Evolutionary conservation across 2,888 invertebrate genomes (phyloP).

Genomic region (Lasioglossum figueresi): DNA sequence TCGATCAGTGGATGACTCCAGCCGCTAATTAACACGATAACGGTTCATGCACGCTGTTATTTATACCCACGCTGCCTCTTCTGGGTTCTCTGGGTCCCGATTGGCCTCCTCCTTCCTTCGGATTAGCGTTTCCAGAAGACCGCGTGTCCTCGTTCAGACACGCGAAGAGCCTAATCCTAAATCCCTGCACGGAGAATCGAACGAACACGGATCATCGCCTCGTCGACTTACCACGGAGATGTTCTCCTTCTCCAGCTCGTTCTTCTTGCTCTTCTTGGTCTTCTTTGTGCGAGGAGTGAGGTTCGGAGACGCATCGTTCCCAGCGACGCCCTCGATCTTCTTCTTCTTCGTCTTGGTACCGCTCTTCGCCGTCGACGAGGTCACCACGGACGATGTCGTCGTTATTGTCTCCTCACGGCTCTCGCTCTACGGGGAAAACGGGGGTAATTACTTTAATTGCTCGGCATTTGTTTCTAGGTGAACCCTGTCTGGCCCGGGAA

Average conservation of each 20-base stretch:
- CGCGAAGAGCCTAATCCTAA: not conserved
- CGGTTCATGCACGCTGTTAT: conserved; percentile 50
- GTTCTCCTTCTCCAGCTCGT: conserved; percentile 87
- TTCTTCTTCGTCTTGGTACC: conserved; percentile 83
- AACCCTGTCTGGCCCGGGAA: not conserved
- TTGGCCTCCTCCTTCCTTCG: conserved; percentile 5
- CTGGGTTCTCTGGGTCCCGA: conserved; percentile 18
- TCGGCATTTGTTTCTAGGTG: not conserved
- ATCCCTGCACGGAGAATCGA: conserved; percentile 6
- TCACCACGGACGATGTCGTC: conserved; percentile 73
- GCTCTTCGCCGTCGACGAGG: conserved; percentile 73
- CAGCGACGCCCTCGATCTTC: conserved; percentile 80
- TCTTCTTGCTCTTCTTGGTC: conserved; percentile 87
- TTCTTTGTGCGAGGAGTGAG: conserved; percentile 85
- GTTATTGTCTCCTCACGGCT: conserved; percentile 82
- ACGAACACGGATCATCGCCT: not conserved
- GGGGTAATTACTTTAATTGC: not conserved
- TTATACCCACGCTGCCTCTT: conserved; percentile 30
- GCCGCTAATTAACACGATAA: conserved; percentile 52
- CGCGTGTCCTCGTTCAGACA: not conserved
- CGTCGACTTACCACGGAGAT: conserved; percentile 87
- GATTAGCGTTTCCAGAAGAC: not conserved
- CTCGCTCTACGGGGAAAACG: conserved; percentile 75
- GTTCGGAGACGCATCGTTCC: conserved; percentile 82
- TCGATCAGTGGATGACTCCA: conserved; percentile 11